A percentile compares a stretch with the other conserved stretches of the same genome.
phyloP scores from a whole-genome alignment of 2,797 vertebrate species.

The Hypotaenidia philippensis region DNA sequence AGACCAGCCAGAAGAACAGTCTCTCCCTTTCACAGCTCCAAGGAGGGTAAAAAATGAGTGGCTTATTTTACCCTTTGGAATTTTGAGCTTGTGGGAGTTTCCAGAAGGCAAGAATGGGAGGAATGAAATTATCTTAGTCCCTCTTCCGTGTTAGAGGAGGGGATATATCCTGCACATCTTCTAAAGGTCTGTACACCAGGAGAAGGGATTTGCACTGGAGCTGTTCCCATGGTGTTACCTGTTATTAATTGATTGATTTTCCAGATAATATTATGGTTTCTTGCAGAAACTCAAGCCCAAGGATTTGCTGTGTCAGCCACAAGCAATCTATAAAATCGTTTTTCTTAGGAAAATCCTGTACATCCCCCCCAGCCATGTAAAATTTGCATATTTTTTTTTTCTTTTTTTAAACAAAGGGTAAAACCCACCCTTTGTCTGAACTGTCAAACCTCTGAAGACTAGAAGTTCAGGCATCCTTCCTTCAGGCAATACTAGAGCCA shows the following conservation, averaged over 20 bases:
- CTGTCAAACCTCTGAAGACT: neutral
- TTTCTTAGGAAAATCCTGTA: neutral
- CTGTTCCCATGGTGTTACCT: neutral
- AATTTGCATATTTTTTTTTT: neutral
- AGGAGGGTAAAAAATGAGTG: neutral
- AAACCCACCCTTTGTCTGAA: neutral
- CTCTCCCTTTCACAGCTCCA: neutral
- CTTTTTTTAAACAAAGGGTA: neutral
- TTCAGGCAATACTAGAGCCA: neutral
- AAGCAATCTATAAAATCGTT: neutral
- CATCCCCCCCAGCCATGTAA: neutral
- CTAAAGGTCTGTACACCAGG: neutral
- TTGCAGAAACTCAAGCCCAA: neutral
- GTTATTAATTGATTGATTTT: conserved; percentile 12
- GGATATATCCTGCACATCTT: neutral
- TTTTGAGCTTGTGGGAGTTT: neutral
- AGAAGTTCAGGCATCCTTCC: neutral
- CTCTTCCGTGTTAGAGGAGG: neutral
- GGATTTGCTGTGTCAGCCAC: neutral
- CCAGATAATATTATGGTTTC: neutral
- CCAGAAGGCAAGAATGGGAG: neutral
- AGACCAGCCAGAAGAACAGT: neutral
- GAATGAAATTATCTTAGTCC: neutral
- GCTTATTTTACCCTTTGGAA: rapidly evolving
- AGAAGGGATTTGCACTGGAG: neutral